Conservation (phyloP, 2,113 vertebrate species). For the Plestiodon gilberti region DNA sequence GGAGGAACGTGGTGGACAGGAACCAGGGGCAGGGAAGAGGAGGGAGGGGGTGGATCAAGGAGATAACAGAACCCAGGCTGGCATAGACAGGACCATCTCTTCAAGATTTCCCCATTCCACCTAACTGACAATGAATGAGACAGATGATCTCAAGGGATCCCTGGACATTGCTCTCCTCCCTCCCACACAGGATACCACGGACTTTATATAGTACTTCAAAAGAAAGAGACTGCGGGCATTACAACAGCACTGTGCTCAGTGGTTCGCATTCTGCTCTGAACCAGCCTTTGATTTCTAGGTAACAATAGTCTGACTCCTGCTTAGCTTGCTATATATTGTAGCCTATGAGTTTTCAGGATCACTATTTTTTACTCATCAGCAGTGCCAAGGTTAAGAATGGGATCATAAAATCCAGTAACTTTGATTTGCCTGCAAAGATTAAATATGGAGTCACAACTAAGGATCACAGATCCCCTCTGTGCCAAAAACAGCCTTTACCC, state of each 20-base stretch:
- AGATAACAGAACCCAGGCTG: neutral
- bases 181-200: too few relatives aligned
- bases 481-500: neutral
- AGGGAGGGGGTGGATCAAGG: too few relatives aligned
- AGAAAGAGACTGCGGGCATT: neutral
- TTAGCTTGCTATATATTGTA: neutral
- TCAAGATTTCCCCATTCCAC: neutral
- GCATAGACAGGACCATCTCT: neutral
- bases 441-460: neutral
- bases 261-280: neutral
- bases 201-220: neutral
- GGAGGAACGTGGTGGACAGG: too few relatives aligned
- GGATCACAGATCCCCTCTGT: neutral
- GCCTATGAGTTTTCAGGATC: neutral
- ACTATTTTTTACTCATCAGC: neutral
- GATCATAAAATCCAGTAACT: neutral
- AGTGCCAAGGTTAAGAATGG: neutral
- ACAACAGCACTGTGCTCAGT: neutral
- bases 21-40: too few relatives aligned
- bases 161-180: neutral
- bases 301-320: neutral
- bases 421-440: slow-evolving; percentile 3
- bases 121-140: neutral
- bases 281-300: neutral
- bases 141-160: too few relatives aligned